These are phyloP conservation scores for Porites lutea DNA, from an alignment of 64 coral and sea anemone genomes.

Conservation along the genomic window DNA sequence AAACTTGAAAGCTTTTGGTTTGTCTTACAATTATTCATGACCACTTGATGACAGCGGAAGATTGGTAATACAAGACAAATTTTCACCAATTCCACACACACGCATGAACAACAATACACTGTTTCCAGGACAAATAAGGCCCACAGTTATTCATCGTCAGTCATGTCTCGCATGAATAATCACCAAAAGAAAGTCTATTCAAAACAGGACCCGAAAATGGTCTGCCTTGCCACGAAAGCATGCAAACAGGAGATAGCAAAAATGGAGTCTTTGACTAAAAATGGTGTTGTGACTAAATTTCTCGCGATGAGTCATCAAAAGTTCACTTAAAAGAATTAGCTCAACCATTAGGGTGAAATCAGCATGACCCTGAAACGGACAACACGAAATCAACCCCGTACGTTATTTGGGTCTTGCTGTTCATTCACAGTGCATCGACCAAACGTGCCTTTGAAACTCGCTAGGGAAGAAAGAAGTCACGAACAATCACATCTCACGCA, in stretches of 20 bases:
- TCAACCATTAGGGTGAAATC: conserved; percentile 6
- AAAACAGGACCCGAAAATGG: conserved; percentile 7
- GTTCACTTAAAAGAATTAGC: neutral
- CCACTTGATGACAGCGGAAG: neutral
- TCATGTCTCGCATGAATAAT: conserved; percentile 19
- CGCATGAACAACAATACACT: conserved; percentile 6
- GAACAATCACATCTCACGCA: conserved; percentile 37
- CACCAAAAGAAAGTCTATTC: neutral
- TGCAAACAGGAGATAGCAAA: neutral
- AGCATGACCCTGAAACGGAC: conserved; percentile 17
- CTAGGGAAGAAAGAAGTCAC: conserved; percentile 14
- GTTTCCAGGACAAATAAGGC: neutral
- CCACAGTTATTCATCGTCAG: conserved; percentile 1
- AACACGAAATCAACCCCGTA: neutral
- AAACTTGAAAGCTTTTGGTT: neutral
- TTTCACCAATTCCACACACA: conserved; percentile 6
- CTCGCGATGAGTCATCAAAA: neutral
- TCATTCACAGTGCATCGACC: neutral
- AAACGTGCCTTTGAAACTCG: neutral
- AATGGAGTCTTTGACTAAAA: neutral
- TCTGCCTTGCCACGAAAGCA: neutral
- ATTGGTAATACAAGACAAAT: neutral
- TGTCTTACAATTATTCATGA: neutral
- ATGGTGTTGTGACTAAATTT: neutral
- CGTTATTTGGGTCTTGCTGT: neutral